Conservation (phyloP, 2,797 vertebrate species). For the Hylomyscus alleni region DNA sequence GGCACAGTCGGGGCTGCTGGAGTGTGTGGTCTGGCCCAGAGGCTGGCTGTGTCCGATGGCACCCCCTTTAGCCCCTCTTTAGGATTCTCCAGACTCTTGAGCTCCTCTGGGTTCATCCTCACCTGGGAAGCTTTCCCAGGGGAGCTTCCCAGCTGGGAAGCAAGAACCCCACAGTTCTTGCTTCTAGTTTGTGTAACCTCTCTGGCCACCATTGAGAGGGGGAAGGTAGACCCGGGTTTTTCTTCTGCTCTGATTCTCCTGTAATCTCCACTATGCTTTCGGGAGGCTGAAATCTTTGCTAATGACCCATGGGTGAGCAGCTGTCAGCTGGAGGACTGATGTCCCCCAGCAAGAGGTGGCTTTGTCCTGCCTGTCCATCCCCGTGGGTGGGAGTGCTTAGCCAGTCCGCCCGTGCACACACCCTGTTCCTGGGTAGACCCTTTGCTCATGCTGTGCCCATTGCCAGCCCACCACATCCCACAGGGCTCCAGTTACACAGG, state of each 20-base stretch:
- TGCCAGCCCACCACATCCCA: neutral
- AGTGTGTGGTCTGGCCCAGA: neutral
- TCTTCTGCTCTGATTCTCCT: neutral
- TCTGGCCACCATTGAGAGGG: neutral
- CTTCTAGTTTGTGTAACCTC: neutral
- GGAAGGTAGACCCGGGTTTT: neutral
- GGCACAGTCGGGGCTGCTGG: neutral
- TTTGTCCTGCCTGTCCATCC: neutral
- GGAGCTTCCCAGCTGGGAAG: neutral
- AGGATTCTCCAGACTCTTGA: neutral
- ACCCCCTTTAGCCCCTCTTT: neutral
- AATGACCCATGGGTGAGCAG: neutral
- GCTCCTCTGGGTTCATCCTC: neutral
- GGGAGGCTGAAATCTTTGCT: neutral
- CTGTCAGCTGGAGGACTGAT: neutral
- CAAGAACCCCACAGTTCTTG: neutral
- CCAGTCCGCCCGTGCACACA: too few relatives aligned
- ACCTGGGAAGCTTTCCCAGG: neutral
- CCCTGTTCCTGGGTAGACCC: neutral
- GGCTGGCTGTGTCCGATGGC: neutral
- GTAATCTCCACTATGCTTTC: neutral
- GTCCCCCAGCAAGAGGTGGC: fast-evolving
- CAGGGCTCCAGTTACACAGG: neutral
- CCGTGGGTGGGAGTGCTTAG: neutral
- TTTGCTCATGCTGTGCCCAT: neutral